Percentiles rank a stretch among this genome's conserved stretches.
These are phyloP conservation scores for Brachypalpus laphriformis DNA, from an alignment of 2,888 invertebrate genomes.

Conservation along the genomic window DNA sequence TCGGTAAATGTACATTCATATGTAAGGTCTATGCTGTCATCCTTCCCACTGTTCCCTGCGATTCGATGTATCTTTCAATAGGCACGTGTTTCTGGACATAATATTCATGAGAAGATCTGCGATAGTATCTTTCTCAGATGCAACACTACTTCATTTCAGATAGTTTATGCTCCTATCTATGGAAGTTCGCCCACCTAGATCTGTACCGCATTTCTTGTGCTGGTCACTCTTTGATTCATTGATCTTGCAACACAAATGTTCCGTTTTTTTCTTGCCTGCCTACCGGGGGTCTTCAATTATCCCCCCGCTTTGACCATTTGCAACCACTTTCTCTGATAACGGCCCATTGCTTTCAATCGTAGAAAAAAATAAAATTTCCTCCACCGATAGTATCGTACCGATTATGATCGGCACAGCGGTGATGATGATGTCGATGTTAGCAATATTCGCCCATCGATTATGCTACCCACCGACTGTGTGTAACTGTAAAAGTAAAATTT, in stretches of 20 bases:
- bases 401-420: background rate
- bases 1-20: too few relatives aligned
- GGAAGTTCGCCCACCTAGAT: too few relatives aligned
- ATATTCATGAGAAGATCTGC: too few relatives aligned
- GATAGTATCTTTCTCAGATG: too few relatives aligned
- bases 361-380: background rate
- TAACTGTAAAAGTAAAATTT: slow-evolving; percentile 49
- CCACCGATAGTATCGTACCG: background rate
- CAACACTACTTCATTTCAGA: too few relatives aligned
- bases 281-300: background rate
- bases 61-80: too few relatives aligned
- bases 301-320: background rate
- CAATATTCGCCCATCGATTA: slow-evolving; percentile 2
- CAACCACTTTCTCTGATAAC: slow-evolving; percentile 43
- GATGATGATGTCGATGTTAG: background rate
- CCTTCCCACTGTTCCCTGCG: too few relatives aligned
- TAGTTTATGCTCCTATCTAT: too few relatives aligned
- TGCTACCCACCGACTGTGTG: background rate
- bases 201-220: too few relatives aligned
- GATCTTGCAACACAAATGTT: background rate
- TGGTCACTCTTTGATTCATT: background rate
- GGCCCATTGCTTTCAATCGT: background rate
- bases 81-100: too few relatives aligned
- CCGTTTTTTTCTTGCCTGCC: background rate
- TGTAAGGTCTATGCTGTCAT: too few relatives aligned